Evolutionary conservation across 2,113 vertebrate species (phyloP).

Genomic region (Neolamprologus brichardi): DNA sequence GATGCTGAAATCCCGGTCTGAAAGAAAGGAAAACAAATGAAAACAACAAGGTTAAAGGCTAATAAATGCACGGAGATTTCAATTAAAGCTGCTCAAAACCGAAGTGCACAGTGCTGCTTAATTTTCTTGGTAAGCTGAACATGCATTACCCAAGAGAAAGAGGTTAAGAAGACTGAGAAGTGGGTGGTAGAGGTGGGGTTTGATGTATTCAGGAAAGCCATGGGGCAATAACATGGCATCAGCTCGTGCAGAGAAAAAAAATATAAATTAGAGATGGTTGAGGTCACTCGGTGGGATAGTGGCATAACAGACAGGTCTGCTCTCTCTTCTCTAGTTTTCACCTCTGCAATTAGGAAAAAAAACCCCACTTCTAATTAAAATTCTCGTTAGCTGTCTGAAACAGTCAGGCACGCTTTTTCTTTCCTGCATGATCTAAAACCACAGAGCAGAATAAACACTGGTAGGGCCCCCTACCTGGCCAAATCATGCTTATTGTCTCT

Average conservation of each 20-base stretch:
- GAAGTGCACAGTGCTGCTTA: not conserved
- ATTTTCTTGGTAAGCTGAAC: not conserved
- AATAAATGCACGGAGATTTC: not conserved
- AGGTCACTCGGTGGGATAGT: constrained; percentile 11
- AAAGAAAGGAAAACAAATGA: not conserved
- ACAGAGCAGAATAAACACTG: constrained; percentile 15
- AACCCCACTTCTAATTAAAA: constrained; percentile 45
- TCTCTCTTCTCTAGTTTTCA: constrained; percentile 26
- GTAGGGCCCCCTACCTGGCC: not conserved
- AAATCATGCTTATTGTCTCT: not conserved
- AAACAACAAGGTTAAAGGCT: not conserved
- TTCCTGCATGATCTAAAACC: not conserved
- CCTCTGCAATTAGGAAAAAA: constrained; percentile 33
- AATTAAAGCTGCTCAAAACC: not conserved
- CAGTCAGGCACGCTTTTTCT: not conserved
- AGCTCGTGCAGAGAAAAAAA: not conserved
- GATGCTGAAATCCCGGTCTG: constrained; percentile 93
- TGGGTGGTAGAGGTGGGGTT: not conserved
- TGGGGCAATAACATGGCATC: not conserved
- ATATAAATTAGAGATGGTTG: not conserved
- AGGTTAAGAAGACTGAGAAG: not conserved
- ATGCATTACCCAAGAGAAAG: not conserved
- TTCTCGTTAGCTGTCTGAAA: constrained; percentile 39
- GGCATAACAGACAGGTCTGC: constrained; percentile 12
- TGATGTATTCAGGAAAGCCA: not conserved